Conservation (phyloP, 2,113 vertebrate genomes). For the Pluvialis apricaria region DNA sequence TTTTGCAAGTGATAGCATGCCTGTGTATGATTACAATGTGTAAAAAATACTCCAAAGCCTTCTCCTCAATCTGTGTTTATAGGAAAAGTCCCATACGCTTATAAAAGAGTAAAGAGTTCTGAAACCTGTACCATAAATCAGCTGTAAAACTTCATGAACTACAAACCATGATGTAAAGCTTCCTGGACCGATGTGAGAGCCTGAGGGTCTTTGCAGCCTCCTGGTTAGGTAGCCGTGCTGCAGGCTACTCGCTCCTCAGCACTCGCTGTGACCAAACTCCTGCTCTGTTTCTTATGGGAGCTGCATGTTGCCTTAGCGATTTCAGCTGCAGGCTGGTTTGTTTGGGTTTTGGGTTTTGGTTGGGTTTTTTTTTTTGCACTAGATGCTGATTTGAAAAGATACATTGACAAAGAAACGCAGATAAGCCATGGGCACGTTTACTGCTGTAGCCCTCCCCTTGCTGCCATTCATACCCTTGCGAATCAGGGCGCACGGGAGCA, state of each 20-base stretch:
- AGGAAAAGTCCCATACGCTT: background rate
- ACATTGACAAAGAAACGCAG: background rate
- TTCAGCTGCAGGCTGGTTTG: background rate
- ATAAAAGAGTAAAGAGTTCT: background rate
- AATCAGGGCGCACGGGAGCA: background rate
- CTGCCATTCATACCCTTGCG: background rate
- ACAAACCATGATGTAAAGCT: background rate
- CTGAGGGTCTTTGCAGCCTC: background rate
- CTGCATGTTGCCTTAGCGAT: background rate
- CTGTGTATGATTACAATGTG: background rate
- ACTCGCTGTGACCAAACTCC: background rate
- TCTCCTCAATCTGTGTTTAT: background rate
- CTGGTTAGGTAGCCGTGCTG: background rate
- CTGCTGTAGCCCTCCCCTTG: background rate
- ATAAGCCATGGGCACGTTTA: background rate
- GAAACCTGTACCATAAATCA: background rate
- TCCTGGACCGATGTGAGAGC: background rate
- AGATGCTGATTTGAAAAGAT: background rate
- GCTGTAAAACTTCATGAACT: constrained; percentile 1
- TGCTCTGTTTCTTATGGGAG: background rate
- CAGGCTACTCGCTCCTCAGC: background rate
- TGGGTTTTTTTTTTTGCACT: background rate
- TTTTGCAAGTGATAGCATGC: background rate
- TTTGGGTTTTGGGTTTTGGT: background rate
- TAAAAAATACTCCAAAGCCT: constrained; percentile 6